Evolutionary conservation across 2,888 invertebrate genomes (phyloP), one percentile per base, ranked within the genome.

Genomic region (Leptogaster cylindrica): DNA sequence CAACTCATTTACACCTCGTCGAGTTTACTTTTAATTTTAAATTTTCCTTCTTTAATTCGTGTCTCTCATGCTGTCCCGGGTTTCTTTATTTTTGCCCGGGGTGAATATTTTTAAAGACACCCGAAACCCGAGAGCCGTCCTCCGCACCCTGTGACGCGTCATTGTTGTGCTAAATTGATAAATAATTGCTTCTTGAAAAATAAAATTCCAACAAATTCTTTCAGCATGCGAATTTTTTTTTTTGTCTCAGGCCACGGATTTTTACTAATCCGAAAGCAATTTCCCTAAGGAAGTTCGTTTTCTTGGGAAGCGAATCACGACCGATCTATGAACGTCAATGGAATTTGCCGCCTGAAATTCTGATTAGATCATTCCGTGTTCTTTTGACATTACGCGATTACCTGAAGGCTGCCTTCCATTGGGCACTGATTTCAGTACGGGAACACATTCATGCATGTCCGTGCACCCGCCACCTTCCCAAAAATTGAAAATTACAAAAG

Each of bases 1-100:
- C 50, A 51, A 51, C 50, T 65, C 65, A 65, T 65, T 65, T 51
- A 65, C 65, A 65, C 65, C 50, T 65, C 28, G 33, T 2, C 51
- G 65, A 51, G 50, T 51, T 39, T 51, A 31, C 23, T 46, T 64
- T 63, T 44, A 63, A 64, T 31, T 64, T 64, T 64, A 16, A 64
- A 64, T 31, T 64, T 64, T 12, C 31, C 8, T 64, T 46, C 16
- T 27, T 36, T 55, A 36, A 55, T 55, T 55, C 55, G 31, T 55
- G 55, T 55, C 55, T 36, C 55, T 33, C 23, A 14, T n/a, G 5
- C 18, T 3, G 5, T 41, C 18, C n/a, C 1, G 41, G 10, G 41
- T 41, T 41, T 41, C 18, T 18, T 41, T 41, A 16, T 41, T 14
- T 41, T 33, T 39, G 36, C 36, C 31, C 23, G 31, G 1, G 39